phyloP scores from a whole-genome alignment of 2,113 vertebrate species.

The Sprattus sprattus region DNA sequence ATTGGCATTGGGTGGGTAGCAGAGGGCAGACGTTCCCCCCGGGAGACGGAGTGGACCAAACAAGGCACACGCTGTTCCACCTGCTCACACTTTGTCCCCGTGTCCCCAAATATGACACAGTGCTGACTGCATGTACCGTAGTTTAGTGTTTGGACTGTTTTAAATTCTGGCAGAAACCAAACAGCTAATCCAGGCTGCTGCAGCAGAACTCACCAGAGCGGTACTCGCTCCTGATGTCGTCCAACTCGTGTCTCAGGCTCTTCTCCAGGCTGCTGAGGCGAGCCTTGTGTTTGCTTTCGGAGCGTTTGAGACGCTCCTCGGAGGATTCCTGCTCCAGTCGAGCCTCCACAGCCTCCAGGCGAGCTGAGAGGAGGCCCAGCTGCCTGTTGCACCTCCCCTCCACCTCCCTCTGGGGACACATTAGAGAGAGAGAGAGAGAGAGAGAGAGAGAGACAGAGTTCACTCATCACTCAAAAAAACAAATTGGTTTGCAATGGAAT shows the following conservation, averaged over 20 bases:
- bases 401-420: slow-evolving; percentile 62
- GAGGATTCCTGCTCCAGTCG: slow-evolving; percentile 52
- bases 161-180: background rate
- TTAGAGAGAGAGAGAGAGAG: background rate
- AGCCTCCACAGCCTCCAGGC: slow-evolving; percentile 63
- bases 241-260: slow-evolving; percentile 71
- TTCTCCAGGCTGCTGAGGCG: slow-evolving; percentile 72
- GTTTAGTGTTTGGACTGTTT: background rate
- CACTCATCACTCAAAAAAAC: background rate
- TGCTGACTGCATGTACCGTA: background rate
- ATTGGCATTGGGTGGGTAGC: background rate
- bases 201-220: slow-evolving; percentile 70
- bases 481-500: background rate
- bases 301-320: slow-evolving; percentile 58
- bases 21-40: background rate
- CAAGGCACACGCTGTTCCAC: background rate
- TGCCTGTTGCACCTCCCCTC: slow-evolving; percentile 66
- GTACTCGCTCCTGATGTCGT: slow-evolving; percentile 77
- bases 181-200: background rate
- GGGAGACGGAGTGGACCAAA: background rate
- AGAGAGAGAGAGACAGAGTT: background rate
- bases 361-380: slow-evolving; percentile 59
- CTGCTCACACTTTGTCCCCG: background rate
- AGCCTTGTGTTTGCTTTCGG: slow-evolving; percentile 65
- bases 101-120: background rate